Evolutionary conservation across 2,797 vertebrate genomes (phyloP).

Genomic region (Harpagifer antarcticus): DNA sequence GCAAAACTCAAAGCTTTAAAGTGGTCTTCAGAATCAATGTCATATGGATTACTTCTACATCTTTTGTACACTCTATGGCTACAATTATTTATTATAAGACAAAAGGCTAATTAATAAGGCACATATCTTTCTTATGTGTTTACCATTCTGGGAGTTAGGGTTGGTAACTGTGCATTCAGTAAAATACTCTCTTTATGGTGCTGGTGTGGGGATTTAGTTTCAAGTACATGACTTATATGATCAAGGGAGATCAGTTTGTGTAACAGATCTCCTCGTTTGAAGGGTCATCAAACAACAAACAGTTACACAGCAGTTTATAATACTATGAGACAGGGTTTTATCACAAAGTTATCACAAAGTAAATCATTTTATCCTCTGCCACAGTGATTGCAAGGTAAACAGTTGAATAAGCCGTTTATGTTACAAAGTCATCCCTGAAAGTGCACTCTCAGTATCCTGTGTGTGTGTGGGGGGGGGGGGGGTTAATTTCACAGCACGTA

Average conservation of each 20-base stretch:
- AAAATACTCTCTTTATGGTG: not conserved
- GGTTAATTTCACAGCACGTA: no score
- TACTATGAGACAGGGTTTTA: not conserved
- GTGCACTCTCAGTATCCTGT: not conserved
- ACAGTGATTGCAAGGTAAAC: slow-evolving; percentile 8
- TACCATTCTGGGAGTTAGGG: not conserved
- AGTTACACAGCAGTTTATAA: not conserved
- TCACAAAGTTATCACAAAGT: slow-evolving; percentile 12
- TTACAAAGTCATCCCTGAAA: not conserved
- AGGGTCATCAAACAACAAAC: not conserved
- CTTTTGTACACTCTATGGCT: no score
- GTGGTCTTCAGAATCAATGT: no score
- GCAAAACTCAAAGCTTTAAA: no score
- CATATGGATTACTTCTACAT: no score
- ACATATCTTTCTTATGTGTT: not conserved
- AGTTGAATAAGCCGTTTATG: not conserved
- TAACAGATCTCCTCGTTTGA: not conserved
- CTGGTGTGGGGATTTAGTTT: not conserved
- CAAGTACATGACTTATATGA: not conserved
- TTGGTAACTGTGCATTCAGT: not conserved
- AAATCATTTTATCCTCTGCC: not conserved
- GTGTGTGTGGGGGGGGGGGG: not conserved
- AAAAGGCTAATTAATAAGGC: not conserved
- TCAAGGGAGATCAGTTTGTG: not conserved
- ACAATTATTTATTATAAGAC: not conserved